A percentile compares a stretch with the other conserved stretches of the same genome.
Evolutionary conservation across 1,140 invertebrate genomes (phyloP).

Genomic region (Frieseomelitta varia): DNA sequence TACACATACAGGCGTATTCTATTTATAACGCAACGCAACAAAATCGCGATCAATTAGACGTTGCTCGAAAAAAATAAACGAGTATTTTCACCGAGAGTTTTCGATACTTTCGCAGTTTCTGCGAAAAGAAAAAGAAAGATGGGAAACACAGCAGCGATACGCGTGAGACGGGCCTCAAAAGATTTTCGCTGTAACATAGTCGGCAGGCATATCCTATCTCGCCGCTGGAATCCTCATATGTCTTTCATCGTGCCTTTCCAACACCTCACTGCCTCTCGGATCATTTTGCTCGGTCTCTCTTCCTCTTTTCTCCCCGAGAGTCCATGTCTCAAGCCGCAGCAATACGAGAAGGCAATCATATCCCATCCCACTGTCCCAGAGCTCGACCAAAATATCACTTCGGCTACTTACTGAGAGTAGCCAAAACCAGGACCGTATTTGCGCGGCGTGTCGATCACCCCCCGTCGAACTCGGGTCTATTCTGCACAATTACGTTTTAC

Average conservation of each 20-base stretch:
- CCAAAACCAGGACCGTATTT: conserved; percentile 54
- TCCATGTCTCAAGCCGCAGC: conserved; percentile 34
- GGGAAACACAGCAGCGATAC: background rate
- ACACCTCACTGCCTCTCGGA: conserved; percentile 66
- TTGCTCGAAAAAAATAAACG: background rate
- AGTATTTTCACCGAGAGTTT: background rate
- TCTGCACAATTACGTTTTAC: background rate
- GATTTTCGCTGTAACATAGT: conserved; percentile 54
- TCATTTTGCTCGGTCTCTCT: conserved; percentile 57
- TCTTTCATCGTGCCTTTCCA: conserved; percentile 76
- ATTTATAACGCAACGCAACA: background rate
- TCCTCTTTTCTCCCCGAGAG: conserved; percentile 43
- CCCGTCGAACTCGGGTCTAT: background rate
- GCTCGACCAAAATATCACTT: conserved; percentile 72
- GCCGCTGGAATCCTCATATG: conserved; percentile 80
- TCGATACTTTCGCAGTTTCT: background rate
- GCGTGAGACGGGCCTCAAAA: conserved; percentile 30
- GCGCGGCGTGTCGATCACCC: background rate
- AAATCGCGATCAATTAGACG: background rate
- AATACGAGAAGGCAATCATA: conserved; percentile 58
- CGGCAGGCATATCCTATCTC: conserved; percentile 76
- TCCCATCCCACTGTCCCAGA: conserved; percentile 58
- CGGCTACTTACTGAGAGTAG: conserved; percentile 55
- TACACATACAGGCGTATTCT: background rate
- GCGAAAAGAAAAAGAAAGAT: background rate